phyloP scores from a whole-genome alignment of 1,140 invertebrate species.

The Macrocentrus cingulum region DNA sequence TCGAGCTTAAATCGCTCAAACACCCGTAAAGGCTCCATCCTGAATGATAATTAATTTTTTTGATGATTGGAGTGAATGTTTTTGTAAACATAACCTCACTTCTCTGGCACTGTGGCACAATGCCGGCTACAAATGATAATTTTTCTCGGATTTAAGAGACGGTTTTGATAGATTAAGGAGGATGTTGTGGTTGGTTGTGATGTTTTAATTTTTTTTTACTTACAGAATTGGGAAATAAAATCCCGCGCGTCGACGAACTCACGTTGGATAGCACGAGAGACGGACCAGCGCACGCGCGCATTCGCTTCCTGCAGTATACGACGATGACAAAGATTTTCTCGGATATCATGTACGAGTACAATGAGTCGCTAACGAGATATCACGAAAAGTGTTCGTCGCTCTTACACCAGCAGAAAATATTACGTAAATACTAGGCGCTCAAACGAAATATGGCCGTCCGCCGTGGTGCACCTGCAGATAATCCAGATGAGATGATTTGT shows the following conservation, averaged over 20 bases:
- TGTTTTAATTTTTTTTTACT: constrained; percentile 17
- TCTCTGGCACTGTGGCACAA: constrained; percentile 8
- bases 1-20: constrained; percentile 50
- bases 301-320: constrained; percentile 58
- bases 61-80: constrained; percentile 21
- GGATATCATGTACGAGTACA: constrained; percentile 73
- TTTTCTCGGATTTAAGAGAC: background rate
- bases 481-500: background rate
- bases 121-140: background rate
- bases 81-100: constrained; percentile 42
- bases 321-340: constrained; percentile 55
- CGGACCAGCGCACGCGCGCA: constrained; percentile 48
- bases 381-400: constrained; percentile 72
- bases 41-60: constrained; percentile 12
- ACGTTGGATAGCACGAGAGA: constrained; percentile 34
- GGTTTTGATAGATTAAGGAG: constrained; percentile 26
- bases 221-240: constrained; percentile 46
- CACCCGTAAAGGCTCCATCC: constrained; percentile 47
- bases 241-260: constrained; percentile 38
- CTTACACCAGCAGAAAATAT: constrained; percentile 74
- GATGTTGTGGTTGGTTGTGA: constrained; percentile 11
- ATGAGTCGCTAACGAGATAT: constrained; percentile 72
- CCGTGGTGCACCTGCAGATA: no score
- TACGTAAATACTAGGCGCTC: constrained; percentile 59
- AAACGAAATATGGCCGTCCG: background rate